Evolutionary conservation across 1,140 invertebrate genomes (phyloP).

Genomic region (Cyclina sinensis): DNA sequence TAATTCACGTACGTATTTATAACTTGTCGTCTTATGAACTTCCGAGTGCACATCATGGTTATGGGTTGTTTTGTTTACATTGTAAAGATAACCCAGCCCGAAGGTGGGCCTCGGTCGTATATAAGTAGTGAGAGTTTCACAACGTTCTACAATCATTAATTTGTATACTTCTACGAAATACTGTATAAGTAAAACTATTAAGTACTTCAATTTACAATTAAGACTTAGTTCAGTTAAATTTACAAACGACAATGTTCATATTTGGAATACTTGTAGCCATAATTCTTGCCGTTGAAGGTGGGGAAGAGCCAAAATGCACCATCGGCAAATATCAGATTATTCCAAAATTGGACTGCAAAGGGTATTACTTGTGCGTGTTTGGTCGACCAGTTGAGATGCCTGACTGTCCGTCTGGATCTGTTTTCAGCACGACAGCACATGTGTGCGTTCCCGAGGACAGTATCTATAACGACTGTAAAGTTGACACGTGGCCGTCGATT

Average conservation of each 20-base stretch:
- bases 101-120: background rate
- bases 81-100: conserved; percentile 31
- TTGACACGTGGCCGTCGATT: background rate
- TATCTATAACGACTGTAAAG: conserved; percentile 46
- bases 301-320: background rate
- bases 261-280: background rate
- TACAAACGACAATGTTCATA: conserved; percentile 1
- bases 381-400: conserved; percentile 49
- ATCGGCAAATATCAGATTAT: conserved; percentile 13
- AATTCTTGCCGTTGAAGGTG: background rate
- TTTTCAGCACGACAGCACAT: conserved; percentile 36
- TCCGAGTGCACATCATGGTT: conserved; percentile 12
- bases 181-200: background rate
- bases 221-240: background rate
- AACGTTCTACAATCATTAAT: background rate
- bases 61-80: conserved; percentile 20
- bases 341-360: conserved; percentile 36
- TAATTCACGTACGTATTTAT: background rate
- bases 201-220: background rate
- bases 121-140: background rate
- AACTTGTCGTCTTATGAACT: background rate
- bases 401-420: conserved; percentile 31
- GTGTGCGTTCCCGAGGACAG: conserved; percentile 49
- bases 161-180: too few species aligned
- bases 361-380: conserved; percentile 45